A percentile compares a stretch with the other conserved stretches of the same genome.
These are phyloP conservation scores for Hydraecia micacea DNA, from an alignment of 2,888 invertebrate genomes.

Conservation along the genomic window DNA sequence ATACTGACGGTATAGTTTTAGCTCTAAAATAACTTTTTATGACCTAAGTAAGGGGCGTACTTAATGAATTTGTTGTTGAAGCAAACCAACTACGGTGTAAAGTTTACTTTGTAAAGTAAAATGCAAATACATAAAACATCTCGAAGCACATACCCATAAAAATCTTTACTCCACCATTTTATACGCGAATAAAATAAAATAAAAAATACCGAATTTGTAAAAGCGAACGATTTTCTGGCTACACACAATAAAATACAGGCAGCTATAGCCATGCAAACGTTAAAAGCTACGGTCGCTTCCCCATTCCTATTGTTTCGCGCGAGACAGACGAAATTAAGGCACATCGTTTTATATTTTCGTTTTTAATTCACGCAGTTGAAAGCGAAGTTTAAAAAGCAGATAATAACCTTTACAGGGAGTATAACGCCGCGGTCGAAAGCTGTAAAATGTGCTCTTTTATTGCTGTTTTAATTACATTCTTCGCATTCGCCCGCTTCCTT, in stretches of 20 bases:
- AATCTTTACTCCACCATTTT: conserved; percentile 54
- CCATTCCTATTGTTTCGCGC: conserved; percentile 80
- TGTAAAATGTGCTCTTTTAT: conserved; percentile 85
- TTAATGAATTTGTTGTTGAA: conserved; percentile 20
- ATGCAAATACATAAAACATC: conserved; percentile 49
- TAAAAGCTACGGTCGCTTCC: conserved; percentile 74
- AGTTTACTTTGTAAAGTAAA: conserved; percentile 45
- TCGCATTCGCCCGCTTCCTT: conserved; percentile 77
- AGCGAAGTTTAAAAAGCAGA: conserved; percentile 86
- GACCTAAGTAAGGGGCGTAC: conserved; percentile 3
- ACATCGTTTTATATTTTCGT: conserved; percentile 83
- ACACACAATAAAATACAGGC: conserved; percentile 66
- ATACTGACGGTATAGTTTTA: conserved; percentile 30
- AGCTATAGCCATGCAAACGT: conserved; percentile 71
- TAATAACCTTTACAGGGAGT: conserved; percentile 83
- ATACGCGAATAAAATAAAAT: conserved; percentile 58
- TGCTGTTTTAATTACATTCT: conserved; percentile 87
- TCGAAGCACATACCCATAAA: conserved; percentile 44
- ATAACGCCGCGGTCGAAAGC: conserved; percentile 80
- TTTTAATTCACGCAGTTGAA: conserved; percentile 84
- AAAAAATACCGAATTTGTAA: conserved; percentile 62
- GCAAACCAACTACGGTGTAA: conserved; percentile 16
- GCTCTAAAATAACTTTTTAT: conserved; percentile 8
- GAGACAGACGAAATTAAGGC: conserved; percentile 84
- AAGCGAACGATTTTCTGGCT: conserved; percentile 63